Conservation (phyloP, 2,113 vertebrate species). For the Oryzias melastigma region DNA sequence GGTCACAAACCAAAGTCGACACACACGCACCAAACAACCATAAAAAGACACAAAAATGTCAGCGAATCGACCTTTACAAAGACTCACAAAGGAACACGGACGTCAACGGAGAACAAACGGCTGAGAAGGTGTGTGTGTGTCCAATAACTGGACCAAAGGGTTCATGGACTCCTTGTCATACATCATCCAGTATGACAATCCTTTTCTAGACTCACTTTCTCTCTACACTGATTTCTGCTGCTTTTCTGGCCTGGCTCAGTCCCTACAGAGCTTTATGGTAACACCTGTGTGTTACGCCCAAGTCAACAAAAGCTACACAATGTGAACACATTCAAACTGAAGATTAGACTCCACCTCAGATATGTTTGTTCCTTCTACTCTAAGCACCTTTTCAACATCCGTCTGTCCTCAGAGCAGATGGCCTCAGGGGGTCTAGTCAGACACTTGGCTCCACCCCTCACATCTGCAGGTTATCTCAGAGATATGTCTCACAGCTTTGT, state of each 20-base stretch:
- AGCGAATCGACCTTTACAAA: no score
- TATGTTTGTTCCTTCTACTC: constrained; percentile 4
- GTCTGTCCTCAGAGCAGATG: background rate
- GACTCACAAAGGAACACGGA: no score
- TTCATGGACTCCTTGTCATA: background rate
- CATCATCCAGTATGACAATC: background rate
- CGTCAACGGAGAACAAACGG: no score
- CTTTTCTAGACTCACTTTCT: background rate
- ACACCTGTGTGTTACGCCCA: constrained; percentile 13
- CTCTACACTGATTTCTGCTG: background rate
- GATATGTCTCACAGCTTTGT: no score
- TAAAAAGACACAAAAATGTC: no score
- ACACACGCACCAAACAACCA: no score
- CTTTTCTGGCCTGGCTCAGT: background rate
- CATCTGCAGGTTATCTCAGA: no score
- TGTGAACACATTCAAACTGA: constrained; percentile 16
- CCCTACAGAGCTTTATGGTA: constrained; percentile 16
- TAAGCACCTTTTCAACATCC: background rate
- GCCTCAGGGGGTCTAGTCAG: no score
- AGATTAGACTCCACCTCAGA: constrained; percentile 1
- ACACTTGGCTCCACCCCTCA: no score
- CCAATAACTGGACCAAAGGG: no score
- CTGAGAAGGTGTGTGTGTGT: no score
- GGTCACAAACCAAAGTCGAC: no score
- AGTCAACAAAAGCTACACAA: constrained; percentile 14